Conservation (phyloP, 2,113 vertebrate genomes). For the Gasterosteus nipponicus region DNA sequence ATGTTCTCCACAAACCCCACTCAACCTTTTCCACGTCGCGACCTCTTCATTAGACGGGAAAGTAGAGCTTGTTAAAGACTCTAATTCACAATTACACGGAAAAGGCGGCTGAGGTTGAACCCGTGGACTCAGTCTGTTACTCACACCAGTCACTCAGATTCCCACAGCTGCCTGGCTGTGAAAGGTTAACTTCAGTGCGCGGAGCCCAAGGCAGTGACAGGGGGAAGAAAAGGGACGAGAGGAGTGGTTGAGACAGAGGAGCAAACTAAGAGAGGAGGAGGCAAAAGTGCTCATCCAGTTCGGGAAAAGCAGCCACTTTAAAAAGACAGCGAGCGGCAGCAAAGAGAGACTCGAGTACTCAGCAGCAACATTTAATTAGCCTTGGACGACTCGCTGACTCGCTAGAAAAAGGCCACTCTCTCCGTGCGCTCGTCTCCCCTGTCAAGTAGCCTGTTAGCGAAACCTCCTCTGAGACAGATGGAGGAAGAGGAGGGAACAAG, state of each 20-base stretch:
- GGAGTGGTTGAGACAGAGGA: conserved; percentile 26
- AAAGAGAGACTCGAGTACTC: conserved; percentile 38
- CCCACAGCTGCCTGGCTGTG: conserved; percentile 28
- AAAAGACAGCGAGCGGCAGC: conserved; percentile 37
- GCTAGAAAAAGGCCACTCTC: conserved; percentile 68
- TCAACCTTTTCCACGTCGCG: conserved; percentile 2
- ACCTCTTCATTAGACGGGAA: conserved; percentile 37
- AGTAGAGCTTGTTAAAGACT: conserved; percentile 64
- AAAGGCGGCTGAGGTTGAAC: conserved; percentile 50
- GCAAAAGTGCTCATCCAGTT: conserved; percentile 46
- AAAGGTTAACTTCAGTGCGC: conserved; percentile 80
- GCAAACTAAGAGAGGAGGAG: conserved; percentile 25
- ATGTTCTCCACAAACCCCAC: neutral
- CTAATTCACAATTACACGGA: conserved; percentile 74
- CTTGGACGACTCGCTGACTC: conserved; percentile 71
- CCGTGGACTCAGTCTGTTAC: conserved; percentile 31
- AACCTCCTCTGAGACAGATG: conserved; percentile 69
- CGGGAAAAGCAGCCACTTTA: conserved; percentile 58
- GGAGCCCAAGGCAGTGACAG: conserved; percentile 62
- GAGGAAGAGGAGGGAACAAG: conserved; percentile 35
- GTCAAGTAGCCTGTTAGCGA: conserved; percentile 75
- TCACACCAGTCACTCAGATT: conserved; percentile 13
- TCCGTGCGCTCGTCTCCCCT: conserved; percentile 52
- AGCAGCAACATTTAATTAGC: conserved; percentile 78
- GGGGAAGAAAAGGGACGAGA: conserved; percentile 35